Evolutionary conservation across 2,888 invertebrate species (phyloP), one percentile per base, ranked within the genome.

Genomic region (Blastobasis adustella): DNA sequence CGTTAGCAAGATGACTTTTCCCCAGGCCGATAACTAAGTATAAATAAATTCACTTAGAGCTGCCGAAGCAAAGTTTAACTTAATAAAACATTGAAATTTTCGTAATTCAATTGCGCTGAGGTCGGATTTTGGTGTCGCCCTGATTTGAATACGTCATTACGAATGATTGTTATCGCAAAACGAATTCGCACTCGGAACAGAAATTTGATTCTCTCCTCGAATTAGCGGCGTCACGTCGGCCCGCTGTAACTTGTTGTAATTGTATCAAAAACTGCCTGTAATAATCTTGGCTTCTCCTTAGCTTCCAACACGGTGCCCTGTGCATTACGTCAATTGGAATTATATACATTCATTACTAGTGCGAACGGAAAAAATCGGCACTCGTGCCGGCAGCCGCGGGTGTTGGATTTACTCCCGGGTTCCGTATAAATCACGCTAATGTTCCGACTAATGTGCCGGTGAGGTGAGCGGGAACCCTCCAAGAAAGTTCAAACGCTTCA

Each of bases 11-110:
- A 88, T 83, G 85, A 86, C 85, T 87, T 84, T 82, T 83, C 81
- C 69, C 72, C 77, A 77, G 23, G 78, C 80, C 83, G 79, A 85
- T 88, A 87, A 86, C 86, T 86, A 84, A 87, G 85, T 88, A 87
- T 80, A 82, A 82, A 87, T 84, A 88, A 88, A 88, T 87, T 86
- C 86, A 86, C 81, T 88, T 88, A 86, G 71, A 79, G 74, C 76
- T 74, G 78, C 82, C 83, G 82, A 85, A 79, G 85, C 79, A 82
- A 84, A 86, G 85, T 88, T 86, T 85, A 86, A 88, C 82, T 81
- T 84, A 79, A 87, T 88, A 86, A 83, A 83, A 85, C 84, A 83
- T 83, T 83, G 80, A 83, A 86, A 85, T 87, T 85, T 81, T 76
- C 73, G 76, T 88, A 87, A 87, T 80, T 82, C 64, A 69, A 83